Evolutionary conservation across 2,888 invertebrate species (phyloP), one percentile per base, ranked within the genome.

Genomic region (Chrysina gloriosa): DNA sequence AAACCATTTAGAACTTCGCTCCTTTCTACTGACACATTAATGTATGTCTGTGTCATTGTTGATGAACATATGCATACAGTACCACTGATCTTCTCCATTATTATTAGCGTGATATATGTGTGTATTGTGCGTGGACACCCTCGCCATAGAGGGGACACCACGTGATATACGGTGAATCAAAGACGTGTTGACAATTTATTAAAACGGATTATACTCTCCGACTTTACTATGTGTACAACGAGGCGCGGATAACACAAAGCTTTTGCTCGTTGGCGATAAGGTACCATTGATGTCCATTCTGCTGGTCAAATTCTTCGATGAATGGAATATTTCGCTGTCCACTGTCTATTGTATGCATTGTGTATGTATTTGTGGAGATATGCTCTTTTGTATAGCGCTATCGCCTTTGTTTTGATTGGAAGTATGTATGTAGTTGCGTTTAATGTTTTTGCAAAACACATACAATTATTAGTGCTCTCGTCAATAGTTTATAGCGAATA

Each of bases 81-180:
- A 42, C 27, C 56, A 69, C 72, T 69, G 54, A 63, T 65, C 69
- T 72, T 45, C 65, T 65, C 34, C 56, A 69, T 67, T 69, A 39
- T 58, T 39, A 67, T 65, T 65, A 70, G 52, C 63, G 69, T 48
- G 69, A 65, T 69, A 50, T 67, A 64, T 70, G 42, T 61, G 31
- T 61, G 58, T 61, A 61, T 61, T 61, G 42, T 61, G 42, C 58
- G 58, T 61, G 71, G 74, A 70, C 73, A 75, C 74, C 74, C 74
- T 75, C 74, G 67, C 50, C 70, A 69, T 70, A 74, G 73, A 73
- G 76, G 76, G 75, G 73, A 73, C 70, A 69, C 74, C 76, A 76
- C 76, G 76, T 76, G 75, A 76, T 72, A 16, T 11, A 52, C 23
- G 6, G 68, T 34, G 23, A 48, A 52, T 72, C 71, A 42, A 72